phyloP scores from a whole-genome alignment of 2,888 invertebrate genomes.

The Hirtodrosophila histrioides region DNA sequence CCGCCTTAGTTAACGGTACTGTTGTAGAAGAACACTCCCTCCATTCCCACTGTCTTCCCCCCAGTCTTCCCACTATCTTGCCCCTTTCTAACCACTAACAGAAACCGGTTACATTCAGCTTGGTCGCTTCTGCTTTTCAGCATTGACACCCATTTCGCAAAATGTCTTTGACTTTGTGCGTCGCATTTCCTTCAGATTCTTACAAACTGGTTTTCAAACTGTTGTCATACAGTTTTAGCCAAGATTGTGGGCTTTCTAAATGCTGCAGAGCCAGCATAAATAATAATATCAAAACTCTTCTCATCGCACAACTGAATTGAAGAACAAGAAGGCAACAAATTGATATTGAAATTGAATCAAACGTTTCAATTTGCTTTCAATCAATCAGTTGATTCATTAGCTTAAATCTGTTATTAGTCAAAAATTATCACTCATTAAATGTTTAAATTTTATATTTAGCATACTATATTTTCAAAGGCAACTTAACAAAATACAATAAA shows the following conservation, averaged over 20 bases:
- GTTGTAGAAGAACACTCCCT: conserved; percentile 28
- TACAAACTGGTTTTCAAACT: conserved; percentile 42
- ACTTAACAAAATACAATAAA: neutral
- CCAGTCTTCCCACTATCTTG: neutral
- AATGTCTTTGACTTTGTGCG: conserved; percentile 20
- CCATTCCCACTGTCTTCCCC: neutral
- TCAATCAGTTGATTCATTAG: conserved; percentile 7
- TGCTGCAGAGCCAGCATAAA: neutral
- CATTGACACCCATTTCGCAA: conserved; percentile 55
- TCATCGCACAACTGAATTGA: neutral
- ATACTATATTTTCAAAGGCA: conserved; percentile 5
- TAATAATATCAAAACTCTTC: neutral
- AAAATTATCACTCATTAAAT: conserved; percentile 38
- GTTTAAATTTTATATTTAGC: conserved; percentile 11
- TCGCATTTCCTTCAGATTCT: conserved; percentile 33
- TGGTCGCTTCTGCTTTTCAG: conserved; percentile 14
- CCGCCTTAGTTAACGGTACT: conserved; percentile 71
- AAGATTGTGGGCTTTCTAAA: conserved; percentile 18
- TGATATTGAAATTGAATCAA: neutral
- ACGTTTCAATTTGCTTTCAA: conserved; percentile 4
- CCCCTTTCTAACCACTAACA: neutral
- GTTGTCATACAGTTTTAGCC: neutral
- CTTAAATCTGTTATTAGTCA: conserved; percentile 30
- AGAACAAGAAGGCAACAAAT: neutral
- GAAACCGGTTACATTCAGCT: conserved; percentile 41